Evolutionary conservation across 2,113 vertebrate genomes (phyloP).

Genomic region (Semnornis frantzii): DNA sequence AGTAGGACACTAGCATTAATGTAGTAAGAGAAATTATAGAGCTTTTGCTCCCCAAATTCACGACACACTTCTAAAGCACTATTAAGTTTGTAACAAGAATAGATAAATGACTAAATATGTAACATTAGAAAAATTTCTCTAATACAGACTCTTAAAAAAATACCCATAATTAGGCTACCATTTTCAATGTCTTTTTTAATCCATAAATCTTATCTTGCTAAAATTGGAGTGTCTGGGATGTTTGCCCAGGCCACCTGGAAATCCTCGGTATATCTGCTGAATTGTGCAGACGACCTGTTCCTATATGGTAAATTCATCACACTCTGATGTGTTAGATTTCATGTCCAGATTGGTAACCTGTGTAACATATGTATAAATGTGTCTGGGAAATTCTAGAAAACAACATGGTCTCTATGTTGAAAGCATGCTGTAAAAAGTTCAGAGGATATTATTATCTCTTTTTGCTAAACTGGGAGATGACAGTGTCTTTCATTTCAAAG

Average conservation of each 20-base stretch:
- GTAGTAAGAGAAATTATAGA: neutral
- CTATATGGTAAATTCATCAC: neutral
- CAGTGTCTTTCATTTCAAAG: neutral
- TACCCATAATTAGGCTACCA: neutral
- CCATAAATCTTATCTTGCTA: neutral
- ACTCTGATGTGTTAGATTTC: neutral
- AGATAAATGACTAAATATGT: neutral
- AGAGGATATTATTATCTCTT: neutral
- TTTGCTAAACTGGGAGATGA: neutral
- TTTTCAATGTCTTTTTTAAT: neutral
- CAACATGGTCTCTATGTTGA: neutral
- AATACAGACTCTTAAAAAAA: neutral
- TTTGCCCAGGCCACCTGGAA: neutral
- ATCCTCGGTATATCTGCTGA: neutral
- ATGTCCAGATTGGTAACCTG: neutral
- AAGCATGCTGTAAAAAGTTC: neutral
- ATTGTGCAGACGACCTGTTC: neutral
- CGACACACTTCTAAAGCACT: neutral
- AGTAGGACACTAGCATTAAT: neutral
- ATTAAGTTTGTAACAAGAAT: neutral
- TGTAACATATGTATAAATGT: neutral
- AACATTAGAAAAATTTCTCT: neutral
- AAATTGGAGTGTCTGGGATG: neutral
- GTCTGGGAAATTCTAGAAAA: neutral
- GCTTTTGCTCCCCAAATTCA: neutral